A percentile compares a stretch with the other conserved stretches of the same genome.
These are phyloP conservation scores for Sebastes cheni DNA, from an alignment of 2,797 vertebrate species.

Conservation along the genomic window DNA sequence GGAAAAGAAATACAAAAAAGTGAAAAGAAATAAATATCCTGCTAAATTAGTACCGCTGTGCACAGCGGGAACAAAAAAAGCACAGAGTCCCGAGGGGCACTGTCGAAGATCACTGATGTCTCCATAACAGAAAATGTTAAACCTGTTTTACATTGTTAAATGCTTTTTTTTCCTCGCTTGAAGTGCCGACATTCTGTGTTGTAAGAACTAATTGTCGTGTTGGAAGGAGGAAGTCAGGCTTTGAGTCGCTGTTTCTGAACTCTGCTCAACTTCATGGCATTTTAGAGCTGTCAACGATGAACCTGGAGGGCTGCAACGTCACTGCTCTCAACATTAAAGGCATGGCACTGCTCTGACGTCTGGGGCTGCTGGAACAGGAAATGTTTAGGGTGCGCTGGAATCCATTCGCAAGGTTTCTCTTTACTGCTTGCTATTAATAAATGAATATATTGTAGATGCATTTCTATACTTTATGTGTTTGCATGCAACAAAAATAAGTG, in stretches of 20 bases:
- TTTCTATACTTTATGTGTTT: not conserved
- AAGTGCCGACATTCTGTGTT: conserved; percentile 72
- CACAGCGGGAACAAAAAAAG: conserved; percentile 65
- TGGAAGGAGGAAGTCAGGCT: conserved; percentile 68
- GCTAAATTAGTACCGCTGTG: conserved; percentile 51
- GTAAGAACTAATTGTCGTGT: conserved; percentile 77
- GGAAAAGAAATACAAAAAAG: conserved; percentile 11
- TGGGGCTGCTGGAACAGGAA: conserved; percentile 18
- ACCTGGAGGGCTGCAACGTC: conserved; percentile 38
- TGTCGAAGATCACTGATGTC: conserved; percentile 66
- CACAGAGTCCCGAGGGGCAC: conserved; percentile 45
- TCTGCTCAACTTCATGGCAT: conserved; percentile 67
- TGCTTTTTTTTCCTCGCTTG: conserved; percentile 40
- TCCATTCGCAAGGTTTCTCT: not conserved
- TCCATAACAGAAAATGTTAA: conserved; percentile 77
- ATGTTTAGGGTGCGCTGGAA: conserved; percentile 11
- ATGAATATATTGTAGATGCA: not conserved
- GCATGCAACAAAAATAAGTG: not conserved
- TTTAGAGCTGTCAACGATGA: conserved; percentile 74
- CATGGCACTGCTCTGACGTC: conserved; percentile 36
- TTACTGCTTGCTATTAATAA: not conserved
- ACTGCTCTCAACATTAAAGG: conserved; percentile 40
- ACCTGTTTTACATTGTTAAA: conserved; percentile 77
- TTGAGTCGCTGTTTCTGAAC: conserved; percentile 64
- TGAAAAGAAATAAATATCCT: conserved; percentile 24